Conservation (phyloP, 2,113 vertebrate genomes). For the Pluvialis apricaria region DNA sequence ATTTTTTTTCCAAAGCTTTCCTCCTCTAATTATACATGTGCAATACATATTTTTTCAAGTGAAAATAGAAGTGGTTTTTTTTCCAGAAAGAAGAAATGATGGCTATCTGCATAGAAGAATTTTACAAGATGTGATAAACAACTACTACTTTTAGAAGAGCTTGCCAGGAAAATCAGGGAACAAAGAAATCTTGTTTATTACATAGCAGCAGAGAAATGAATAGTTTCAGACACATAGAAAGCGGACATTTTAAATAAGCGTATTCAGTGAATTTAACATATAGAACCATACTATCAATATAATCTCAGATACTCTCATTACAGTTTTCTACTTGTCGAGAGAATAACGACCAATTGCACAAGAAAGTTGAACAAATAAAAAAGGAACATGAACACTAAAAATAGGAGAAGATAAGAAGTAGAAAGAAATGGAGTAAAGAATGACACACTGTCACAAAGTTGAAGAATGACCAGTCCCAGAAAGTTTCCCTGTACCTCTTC, state of each 20-base stretch:
- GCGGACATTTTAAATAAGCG: not conserved
- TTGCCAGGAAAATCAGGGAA: not conserved
- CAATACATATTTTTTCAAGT: not conserved
- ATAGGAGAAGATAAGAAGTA: not conserved
- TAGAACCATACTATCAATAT: not conserved
- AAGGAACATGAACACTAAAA: not conserved
- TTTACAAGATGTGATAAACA: not conserved
- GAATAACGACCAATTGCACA: not conserved
- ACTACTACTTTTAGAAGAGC: not conserved
- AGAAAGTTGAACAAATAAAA: not conserved
- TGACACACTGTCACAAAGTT: not conserved
- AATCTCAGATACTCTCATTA: not conserved
- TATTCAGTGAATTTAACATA: not conserved
- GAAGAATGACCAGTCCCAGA: constrained; percentile 42
- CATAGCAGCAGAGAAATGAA: not conserved
- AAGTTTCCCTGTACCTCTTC: constrained; percentile 39
- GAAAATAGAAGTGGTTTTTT: not conserved
- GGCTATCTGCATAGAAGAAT: not conserved
- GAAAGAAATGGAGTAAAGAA: constrained; percentile 6
- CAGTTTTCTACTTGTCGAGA: not conserved
- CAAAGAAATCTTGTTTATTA: not conserved
- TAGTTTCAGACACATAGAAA: not conserved
- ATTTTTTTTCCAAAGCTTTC: not conserved
- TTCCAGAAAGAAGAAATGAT: not conserved
- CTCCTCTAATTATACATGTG: not conserved